phyloP scores from a whole-genome alignment of 2,113 vertebrate genomes.

The Hymenochirus boettgeri region DNA sequence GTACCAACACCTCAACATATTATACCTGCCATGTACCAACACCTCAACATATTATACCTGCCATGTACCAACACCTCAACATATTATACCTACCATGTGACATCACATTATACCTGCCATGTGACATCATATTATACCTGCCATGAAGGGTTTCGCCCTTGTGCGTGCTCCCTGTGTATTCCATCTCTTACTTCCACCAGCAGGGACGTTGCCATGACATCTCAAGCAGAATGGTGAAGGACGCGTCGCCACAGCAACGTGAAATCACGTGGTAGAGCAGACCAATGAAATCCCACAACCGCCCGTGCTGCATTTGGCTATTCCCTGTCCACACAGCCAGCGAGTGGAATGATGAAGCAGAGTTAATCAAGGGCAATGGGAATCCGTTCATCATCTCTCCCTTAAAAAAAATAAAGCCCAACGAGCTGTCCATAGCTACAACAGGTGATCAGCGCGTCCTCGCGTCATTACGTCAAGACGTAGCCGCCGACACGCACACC shows the following conservation, averaged over 20 bases:
- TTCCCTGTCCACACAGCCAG: constrained; percentile 2
- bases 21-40: too few species aligned
- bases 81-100: too few species aligned
- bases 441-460: neutral
- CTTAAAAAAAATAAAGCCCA: fast-evolving
- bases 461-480: constrained; percentile 14
- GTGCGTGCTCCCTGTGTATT: constrained; percentile 69
- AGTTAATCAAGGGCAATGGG: too few species aligned
- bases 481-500: neutral
- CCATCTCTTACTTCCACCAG: constrained; percentile 51
- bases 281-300: too few species aligned
- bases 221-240: neutral
- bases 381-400: too few species aligned
- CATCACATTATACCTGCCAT: too few species aligned
- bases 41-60: neutral
- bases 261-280: neutral
- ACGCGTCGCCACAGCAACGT: constrained; percentile 18
- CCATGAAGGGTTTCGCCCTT: constrained; percentile 59
- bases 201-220: constrained; percentile 7
- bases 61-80: too few species aligned
- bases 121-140: constrained; percentile 62
- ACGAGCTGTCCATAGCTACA: neutral
- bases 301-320: too few species aligned
- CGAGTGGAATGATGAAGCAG: neutral
- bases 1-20: too few species aligned